A percentile compares a stretch with the other conserved stretches of the same genome.
Conservation (phyloP, 2,113 vertebrate species). For the Ciconia boyciana region DNA sequence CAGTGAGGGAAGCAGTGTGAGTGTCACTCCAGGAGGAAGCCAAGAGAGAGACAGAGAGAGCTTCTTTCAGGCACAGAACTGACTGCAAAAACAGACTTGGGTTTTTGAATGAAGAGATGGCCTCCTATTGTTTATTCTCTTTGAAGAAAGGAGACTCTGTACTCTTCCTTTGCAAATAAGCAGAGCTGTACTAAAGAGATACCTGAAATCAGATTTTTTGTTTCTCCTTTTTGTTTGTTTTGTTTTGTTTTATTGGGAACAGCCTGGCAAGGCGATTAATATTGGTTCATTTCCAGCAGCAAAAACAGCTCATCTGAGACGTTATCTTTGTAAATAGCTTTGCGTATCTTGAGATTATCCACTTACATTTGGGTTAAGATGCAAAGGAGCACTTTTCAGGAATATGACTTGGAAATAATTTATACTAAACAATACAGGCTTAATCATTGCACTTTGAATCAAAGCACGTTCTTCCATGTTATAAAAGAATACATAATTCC, state of each 20-base stretch:
- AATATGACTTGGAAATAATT: neutral
- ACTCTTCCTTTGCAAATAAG: neutral
- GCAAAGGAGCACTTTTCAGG: neutral
- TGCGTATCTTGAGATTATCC: neutral
- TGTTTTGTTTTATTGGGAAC: neutral
- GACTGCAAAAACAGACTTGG: neutral
- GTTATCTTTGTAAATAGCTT: neutral
- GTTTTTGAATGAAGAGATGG: neutral
- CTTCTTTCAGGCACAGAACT: neutral
- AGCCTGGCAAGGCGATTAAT: neutral
- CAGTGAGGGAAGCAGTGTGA: neutral
- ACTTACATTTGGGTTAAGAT: neutral
- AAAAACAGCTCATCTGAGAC: neutral
- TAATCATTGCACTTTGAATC: neutral
- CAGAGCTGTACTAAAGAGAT: neutral
- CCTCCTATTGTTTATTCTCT: neutral
- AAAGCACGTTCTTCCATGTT: neutral
- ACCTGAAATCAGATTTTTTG: neutral
- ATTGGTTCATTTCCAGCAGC: neutral
- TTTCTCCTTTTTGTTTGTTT: neutral
- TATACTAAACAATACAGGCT: neutral
- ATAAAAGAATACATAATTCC: neutral
- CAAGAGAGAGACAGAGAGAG: neutral
- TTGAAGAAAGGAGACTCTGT: neutral
- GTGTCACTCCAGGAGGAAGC: neutral